phyloP scores from a whole-genome alignment of 2,888 invertebrate genomes.

The Crepidodera aurea region DNA sequence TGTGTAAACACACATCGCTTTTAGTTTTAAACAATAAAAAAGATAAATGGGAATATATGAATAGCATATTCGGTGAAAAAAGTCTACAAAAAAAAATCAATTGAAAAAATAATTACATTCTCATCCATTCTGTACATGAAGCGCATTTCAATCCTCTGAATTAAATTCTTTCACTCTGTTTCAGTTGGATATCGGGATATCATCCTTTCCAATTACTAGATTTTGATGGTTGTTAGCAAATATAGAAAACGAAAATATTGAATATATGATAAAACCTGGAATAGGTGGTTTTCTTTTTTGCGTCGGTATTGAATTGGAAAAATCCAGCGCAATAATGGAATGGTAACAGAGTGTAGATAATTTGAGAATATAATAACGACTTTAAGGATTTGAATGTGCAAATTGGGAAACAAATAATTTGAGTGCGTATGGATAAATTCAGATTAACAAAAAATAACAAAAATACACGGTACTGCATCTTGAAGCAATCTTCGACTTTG shows the following conservation, averaged over 20 bases:
- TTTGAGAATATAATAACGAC: no score
- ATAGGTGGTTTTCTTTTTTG: constrained; percentile 2
- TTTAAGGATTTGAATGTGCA: no score
- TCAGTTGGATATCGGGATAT: constrained; percentile 48
- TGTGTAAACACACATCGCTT: no score
- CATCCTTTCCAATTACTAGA: constrained; percentile 51
- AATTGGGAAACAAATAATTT: no score
- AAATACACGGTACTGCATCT: no score
- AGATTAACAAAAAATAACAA: no score
- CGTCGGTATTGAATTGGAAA: neutral
- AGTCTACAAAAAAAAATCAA: neutral
- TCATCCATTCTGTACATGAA: constrained; percentile 8
- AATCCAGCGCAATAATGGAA: neutral
- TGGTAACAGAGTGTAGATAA: no score
- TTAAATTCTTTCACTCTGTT: constrained; percentile 56
- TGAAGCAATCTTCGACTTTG: no score
- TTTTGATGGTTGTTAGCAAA: constrained; percentile 27
- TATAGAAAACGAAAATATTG: constrained; percentile 9
- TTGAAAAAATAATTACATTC: constrained; percentile 9
- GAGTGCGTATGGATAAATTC: no score
- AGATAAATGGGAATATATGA: no score
- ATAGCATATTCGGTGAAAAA: neutral
- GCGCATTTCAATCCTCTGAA: constrained; percentile 39
- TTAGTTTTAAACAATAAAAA: neutral
- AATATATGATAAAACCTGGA: constrained; percentile 3